phyloP scores from a whole-genome alignment of 2,888 invertebrate species.

The Coelogynopora nodosa region DNA sequence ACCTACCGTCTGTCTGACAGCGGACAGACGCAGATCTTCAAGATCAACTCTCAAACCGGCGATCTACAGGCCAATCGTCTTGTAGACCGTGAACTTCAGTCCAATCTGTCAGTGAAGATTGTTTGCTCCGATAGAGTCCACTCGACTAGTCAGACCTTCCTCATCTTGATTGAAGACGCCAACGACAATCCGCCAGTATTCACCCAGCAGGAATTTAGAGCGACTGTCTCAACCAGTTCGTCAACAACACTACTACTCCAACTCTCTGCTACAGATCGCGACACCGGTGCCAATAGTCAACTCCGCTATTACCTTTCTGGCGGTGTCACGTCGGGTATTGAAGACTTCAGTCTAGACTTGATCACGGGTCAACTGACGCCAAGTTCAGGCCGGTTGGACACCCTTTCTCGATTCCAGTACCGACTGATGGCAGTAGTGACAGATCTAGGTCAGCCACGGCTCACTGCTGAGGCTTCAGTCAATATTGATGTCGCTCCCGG shows the following conservation, averaged over 20 bases:
- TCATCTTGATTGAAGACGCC: neutral
- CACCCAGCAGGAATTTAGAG: neutral
- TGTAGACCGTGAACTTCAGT: neutral
- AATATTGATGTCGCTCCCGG: neutral
- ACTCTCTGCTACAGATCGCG: slow-evolving; percentile 37
- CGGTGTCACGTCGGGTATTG: neutral
- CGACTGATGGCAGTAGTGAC: slow-evolving; percentile 71
- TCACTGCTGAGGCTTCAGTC: neutral
- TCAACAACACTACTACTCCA: neutral
- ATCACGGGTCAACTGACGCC: slow-evolving; percentile 60
- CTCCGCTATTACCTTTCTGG: slow-evolving; percentile 43
- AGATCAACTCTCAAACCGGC: neutral
- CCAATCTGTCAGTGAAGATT: neutral
- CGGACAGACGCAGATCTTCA: neutral
- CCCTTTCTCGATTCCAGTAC: slow-evolving; percentile 63
- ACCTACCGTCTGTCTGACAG: neutral
- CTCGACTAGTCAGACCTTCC: neutral
- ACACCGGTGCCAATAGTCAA: slow-evolving; percentile 14
- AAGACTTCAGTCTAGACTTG: slow-evolving; percentile 24
- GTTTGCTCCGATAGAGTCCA: slow-evolving; percentile 4
- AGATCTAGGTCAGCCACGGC: slow-evolving; percentile 63
- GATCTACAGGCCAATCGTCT: neutral
- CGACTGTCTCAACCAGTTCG: neutral
- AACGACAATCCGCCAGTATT: slow-evolving; percentile 37
- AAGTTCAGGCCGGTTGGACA: slow-evolving; percentile 51